Evolutionary conservation across 1,140 invertebrate species (phyloP), one percentile per base, ranked within the genome.

Genomic region (Drosophila neocordata): DNA sequence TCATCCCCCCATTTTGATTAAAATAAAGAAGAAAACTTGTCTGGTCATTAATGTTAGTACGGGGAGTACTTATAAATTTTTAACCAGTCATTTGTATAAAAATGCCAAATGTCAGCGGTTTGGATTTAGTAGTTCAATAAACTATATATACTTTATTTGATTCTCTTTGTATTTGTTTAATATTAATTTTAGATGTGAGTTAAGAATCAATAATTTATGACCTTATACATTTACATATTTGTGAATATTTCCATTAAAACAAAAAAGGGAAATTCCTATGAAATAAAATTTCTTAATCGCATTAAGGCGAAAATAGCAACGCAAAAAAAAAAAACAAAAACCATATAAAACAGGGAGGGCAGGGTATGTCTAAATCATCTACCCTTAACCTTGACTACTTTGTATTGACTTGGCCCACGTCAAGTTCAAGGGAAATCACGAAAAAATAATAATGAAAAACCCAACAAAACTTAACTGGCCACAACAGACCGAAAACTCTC

Each of bases 361-460:
- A 1, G 18, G 2, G 41, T 15, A 1, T 44, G 41, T 15, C 8
- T 38, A 55, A 18, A 37, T 20, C 38, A 41, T 48, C 56, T 53
- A 69, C 62, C 62, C 69, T 67, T 85, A 87, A 77, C 82, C 82
- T 87, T 79, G 82, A 20, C 63, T 88, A 78, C 11, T 69, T 72
- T 60, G 69, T 79, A 77, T 59, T 12, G 4, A 13, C 31, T 20
- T 37, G 31, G 15, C 18, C 62, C 69, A 61, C 53, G 61, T 66
- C 83, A 87, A 83, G 83, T 87, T 87, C 83, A 87, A 87, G 83
- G 83, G 72, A 77, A 87, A 41, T 69, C 52, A 61, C 61, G 18
- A 18, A 56, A 35, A 56, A 9, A 38, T 67, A 24, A 64, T 4
- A 31, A 48, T 48, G 41, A 18, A 81, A 62, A 62, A 56, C 38